Evolutionary conservation across 2,888 invertebrate species (phyloP).

Genomic region (Apocheima hispidaria): DNA sequence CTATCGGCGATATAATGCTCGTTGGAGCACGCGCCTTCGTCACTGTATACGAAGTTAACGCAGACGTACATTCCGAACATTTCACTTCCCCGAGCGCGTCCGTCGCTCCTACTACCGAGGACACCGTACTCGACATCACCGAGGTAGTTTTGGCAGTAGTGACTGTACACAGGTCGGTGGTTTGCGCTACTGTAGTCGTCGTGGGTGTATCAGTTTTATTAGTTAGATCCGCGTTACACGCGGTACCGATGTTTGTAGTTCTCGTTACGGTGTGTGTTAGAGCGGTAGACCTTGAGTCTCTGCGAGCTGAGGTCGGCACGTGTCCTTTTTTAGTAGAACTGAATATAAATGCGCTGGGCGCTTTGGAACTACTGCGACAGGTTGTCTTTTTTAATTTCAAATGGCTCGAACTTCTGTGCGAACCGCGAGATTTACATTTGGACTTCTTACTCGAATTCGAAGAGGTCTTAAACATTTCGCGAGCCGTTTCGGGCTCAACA

Average conservation of each 20-base stretch:
- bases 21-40: background rate
- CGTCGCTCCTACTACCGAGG: background rate
- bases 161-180: background rate
- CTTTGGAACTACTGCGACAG: background rate
- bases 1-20: constrained; percentile 15
- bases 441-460: constrained; percentile 12
- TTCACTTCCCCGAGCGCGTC: background rate
- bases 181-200: background rate
- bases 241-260: background rate
- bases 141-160: background rate
- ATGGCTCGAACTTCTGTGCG: constrained; percentile 7
- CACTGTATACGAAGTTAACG: constrained; percentile 2
- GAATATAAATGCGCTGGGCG: background rate
- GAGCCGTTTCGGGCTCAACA: background rate
- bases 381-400: background rate
- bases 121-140: background rate
- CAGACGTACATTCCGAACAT: background rate
- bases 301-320: background rate
- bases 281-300: background rate
- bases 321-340: background rate
- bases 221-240: background rate
- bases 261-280: constrained; percentile 6
- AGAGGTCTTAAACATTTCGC: background rate
- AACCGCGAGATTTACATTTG: constrained; percentile 3
- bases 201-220: background rate